Base-by-base conservation (phyloP, 2,113 vertebrate species). In the Argyrosomus japonicus region DNA sequence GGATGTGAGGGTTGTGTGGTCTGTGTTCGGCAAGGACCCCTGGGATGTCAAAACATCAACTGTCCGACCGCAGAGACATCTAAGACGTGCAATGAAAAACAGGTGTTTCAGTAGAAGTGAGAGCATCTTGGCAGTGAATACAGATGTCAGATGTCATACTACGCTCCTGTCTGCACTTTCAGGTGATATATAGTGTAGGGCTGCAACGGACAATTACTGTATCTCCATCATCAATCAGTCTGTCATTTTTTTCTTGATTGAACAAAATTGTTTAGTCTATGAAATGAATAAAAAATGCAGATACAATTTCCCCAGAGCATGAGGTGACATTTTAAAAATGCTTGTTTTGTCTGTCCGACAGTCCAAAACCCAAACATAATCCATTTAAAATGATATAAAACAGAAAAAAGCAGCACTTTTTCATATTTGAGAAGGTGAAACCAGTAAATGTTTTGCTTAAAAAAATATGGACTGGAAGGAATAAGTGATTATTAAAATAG, bases 1-100 rank as follows among this genome's bases (percentile, higher is more conserved):
- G 64, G 75, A 82, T 64, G 56, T 67, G 50, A 83, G 61, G 76
- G 65, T 43, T 87, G 79, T 89, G 88, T 87, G 84, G 87, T 90
- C 75, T 77, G 62, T 58, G 73, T 61, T 36, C 63, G 25, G 76
- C 67, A 61, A 81, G 63, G 18, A 32, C 60, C 53, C 61, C 48
- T 13, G 32, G 73, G 83, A 87, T 45, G 84, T 87, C 77, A 40
- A 86, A 84, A 86, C 48, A 69, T 79, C 56, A 79, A 86, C 47
- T 73, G 47, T 76, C 57, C 45, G 9, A 77, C 79, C 68, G 4
- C 61, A 79, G 47, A 43, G 65, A 82, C 64, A 60, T 74, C 18
- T 10, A 68, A 74, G 48, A 71, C 3, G 10, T 47, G n/a, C 32
- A 54, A 82, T 81, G 62, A 81, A 87, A 87, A 88, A 45, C 86